Evolutionary conservation across 2,888 invertebrate species (phyloP).

Genomic region (Pimpla rufipes): DNA sequence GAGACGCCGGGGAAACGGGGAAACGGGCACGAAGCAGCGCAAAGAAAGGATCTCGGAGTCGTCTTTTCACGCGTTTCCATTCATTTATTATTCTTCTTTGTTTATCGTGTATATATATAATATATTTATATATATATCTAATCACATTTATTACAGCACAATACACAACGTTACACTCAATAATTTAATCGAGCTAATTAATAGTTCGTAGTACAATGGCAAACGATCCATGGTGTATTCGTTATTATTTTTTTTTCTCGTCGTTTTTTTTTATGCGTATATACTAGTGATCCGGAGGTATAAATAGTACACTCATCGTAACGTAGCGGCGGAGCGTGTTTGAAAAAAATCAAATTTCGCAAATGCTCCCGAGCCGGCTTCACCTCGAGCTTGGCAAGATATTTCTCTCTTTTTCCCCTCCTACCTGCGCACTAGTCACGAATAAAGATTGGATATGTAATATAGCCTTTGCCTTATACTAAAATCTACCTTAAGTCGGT

Average conservation of each 20-base stretch:
- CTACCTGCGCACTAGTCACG: constrained; percentile 69
- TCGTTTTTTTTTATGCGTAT: constrained; percentile 57
- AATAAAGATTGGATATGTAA: constrained; percentile 69
- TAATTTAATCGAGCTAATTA: constrained; percentile 83
- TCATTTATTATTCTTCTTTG: constrained; percentile 59
- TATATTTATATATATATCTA: constrained; percentile 71
- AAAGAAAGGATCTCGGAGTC: constrained; percentile 5
- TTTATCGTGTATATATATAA: constrained; percentile 60
- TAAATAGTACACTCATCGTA: constrained; percentile 83
- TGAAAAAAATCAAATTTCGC: constrained; percentile 15
- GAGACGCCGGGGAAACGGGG: background rate
- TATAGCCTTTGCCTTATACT: constrained; percentile 74
- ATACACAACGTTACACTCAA: constrained; percentile 84
- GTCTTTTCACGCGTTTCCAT: constrained; percentile 58
- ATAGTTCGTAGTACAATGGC: constrained; percentile 81
- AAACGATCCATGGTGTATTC: constrained; percentile 72
- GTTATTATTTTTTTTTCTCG: constrained; percentile 41
- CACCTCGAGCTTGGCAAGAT: constrained; percentile 60
- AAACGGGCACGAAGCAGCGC: background rate
- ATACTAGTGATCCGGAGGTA: constrained; percentile 78
- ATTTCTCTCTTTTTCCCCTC: constrained; percentile 58
- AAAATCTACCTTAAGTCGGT: constrained; percentile 76
- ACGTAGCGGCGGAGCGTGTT: constrained; percentile 73
- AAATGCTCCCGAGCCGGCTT: constrained; percentile 17
- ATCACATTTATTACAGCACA: constrained; percentile 85